phyloP scores from a whole-genome alignment of 2,113 vertebrate genomes.

The Conger conger region DNA sequence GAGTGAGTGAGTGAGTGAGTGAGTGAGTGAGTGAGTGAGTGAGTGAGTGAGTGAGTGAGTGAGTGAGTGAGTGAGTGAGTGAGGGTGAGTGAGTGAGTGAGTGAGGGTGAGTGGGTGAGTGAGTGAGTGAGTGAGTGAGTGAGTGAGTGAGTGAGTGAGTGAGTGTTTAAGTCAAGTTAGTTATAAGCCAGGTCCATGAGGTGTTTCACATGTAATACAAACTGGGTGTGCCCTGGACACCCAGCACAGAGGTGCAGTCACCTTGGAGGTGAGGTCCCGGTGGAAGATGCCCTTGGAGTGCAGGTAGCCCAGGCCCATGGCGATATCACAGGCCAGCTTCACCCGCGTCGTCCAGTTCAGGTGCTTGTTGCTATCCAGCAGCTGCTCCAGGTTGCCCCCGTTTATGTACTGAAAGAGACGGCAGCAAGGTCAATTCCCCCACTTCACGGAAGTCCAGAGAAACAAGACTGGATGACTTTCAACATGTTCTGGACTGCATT shows the following conservation, averaged over 20 bases:
- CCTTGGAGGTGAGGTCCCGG: slow-evolving; percentile 97
- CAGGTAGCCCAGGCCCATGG: slow-evolving; percentile 87
- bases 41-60: too few species aligned
- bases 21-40: too few species aligned
- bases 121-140: background rate
- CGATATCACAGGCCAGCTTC: slow-evolving; percentile 86
- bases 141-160: too few species aligned
- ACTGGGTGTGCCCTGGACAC: too few species aligned
- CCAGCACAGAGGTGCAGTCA: slow-evolving; percentile 48
- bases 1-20: too few species aligned
- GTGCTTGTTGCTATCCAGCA: slow-evolving; percentile 88
- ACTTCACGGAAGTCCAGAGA: background rate
- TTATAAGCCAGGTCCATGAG: too few species aligned
- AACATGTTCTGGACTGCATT: background rate
- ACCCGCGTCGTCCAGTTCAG: slow-evolving; percentile 86
- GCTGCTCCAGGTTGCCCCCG: slow-evolving; percentile 94
- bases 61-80: too few species aligned
- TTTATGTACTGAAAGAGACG: slow-evolving; percentile 86
- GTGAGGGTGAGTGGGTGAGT: background rate
- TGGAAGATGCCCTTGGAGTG: slow-evolving; percentile 98
- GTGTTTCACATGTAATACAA: too few species aligned
- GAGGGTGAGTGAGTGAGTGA: too few species aligned
- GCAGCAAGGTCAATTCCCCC: background rate
- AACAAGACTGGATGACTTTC: background rate
- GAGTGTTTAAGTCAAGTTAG: too few species aligned